Base-by-base conservation (phyloP, 1,140 invertebrate genomes). In the Caenorhabditis brenneri region DNA sequence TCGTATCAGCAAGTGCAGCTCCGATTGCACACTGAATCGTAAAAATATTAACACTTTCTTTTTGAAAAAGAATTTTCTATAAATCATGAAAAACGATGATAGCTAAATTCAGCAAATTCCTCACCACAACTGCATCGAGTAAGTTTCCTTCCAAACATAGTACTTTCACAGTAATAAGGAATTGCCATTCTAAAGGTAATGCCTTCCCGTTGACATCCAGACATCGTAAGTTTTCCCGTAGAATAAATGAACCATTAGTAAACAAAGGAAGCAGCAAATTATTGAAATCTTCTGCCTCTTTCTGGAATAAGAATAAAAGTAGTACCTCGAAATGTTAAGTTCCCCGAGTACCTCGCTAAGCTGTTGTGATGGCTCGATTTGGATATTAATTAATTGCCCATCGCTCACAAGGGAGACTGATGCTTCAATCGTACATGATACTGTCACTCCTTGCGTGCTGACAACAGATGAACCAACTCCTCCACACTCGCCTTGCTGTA, bases 401-500 rank as follows among this genome's bases (percentile, higher is more conserved):
- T 74, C 65, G n/a, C 65, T 74, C 15, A 74, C 36, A 6, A 74
- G 33, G 9, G 65, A 74, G 9, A 74, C 65, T 46, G 65, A 74
- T 19, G 65, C 65, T 74, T 74, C 12, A 36, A 74, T 74, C 16
- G 65, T 19, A n/a, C 65, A 74, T 31, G 65, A 74, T n/a, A 74
- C 65, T 0, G 65, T 74, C 6, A 74, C 65, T 42, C 65, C 36
- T 74, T 74, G 33, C 2, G 65, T 42, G 29, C 65, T 74, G 19
- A 74, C 65, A 10, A 74, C 65, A 46, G 65, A 74, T 39, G 65
- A 74, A 5, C 65, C 65, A 42, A 74, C 65, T 12, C 65, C 65
- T 24, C 65, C 65, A 46, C 65, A 74, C 46, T 74, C 65, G n/a
- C 65, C 36, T 74, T 74, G 65, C 65, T 74, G 65, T 19, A 74